Percentiles rank a stretch among this genome's conserved stretches.
These are phyloP conservation scores for Chromobotia macracanthus DNA, from an alignment of 2,797 vertebrate genomes.

Conservation along the genomic window DNA sequence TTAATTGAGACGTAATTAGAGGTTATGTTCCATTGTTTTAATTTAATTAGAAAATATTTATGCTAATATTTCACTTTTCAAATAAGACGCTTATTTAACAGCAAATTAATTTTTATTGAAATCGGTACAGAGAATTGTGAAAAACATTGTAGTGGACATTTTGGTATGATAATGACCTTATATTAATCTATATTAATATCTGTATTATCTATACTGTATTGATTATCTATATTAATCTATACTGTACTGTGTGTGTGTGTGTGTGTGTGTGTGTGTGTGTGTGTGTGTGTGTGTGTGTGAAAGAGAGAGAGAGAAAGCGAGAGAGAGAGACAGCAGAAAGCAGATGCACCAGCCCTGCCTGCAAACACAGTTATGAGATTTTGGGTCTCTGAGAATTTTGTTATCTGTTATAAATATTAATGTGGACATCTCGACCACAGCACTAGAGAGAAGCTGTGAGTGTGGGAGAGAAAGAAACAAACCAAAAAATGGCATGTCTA, in stretches of 20 bases:
- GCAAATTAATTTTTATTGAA: background rate
- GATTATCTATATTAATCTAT: too few species aligned
- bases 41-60: background rate
- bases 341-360: constrained; percentile 38
- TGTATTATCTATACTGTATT: too few species aligned
- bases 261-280: constrained; percentile 9
- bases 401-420: constrained; percentile 58
- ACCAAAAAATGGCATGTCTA: constrained; percentile 21
- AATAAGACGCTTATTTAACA: background rate
- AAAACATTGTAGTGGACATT: too few species aligned
- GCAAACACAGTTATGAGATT: constrained; percentile 55
- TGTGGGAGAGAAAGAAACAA: constrained; percentile 22
- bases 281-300: constrained; percentile 4
- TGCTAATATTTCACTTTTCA: background rate
- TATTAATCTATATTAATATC: too few species aligned
- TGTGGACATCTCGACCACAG: constrained; percentile 44
- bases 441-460: constrained; percentile 36
- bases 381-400: constrained; percentile 37
- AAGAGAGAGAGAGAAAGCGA: background rate
- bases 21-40: background rate
- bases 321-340: constrained; percentile 11
- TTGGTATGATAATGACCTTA: too few species aligned
- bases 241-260: background rate
- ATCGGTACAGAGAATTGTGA: background rate
- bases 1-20: background rate